A percentile compares a stretch with the other conserved stretches of the same genome.
Conservation (phyloP, 1,140 invertebrate species). For the Diorhabda elongata region DNA sequence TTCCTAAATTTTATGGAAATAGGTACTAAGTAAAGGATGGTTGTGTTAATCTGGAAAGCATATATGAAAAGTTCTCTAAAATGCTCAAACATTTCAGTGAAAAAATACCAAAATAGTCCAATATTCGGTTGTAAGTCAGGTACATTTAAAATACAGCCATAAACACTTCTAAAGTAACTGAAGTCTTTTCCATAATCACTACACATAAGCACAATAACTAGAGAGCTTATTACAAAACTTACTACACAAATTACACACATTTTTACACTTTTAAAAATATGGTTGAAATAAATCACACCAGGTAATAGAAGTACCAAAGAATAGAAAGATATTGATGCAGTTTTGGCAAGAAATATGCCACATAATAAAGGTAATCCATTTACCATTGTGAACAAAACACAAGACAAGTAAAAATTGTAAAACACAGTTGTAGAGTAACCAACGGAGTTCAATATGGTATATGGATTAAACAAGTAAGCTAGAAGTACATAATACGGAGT, state of each 20-base stretch:
- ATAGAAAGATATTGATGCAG: slow-evolving; percentile 83
- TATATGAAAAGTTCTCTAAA: slow-evolving; percentile 92
- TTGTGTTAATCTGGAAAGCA: slow-evolving; percentile 94
- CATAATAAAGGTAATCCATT: slow-evolving; percentile 56
- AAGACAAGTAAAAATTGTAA: slow-evolving; percentile 76
- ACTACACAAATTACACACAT: slow-evolving; percentile 24
- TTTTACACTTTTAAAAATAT: slow-evolving; percentile 24
- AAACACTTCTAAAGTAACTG: slow-evolving; percentile 34
- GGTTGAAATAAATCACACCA: slow-evolving; percentile 44
- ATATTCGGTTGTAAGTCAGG: slow-evolving; percentile 95
- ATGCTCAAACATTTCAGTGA: slow-evolving; percentile 99
- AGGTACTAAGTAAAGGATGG: slow-evolving; percentile 86
- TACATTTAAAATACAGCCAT: slow-evolving; percentile 64
- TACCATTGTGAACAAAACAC: slow-evolving; percentile 65
- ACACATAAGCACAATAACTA: slow-evolving; percentile 29
- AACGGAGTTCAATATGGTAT: slow-evolving; percentile 84
- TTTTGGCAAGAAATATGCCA: slow-evolving; percentile 65
- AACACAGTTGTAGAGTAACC: slow-evolving; percentile 87
- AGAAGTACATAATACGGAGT: slow-evolving; percentile 66
- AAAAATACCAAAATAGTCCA: slow-evolving; percentile 99
- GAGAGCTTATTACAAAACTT: slow-evolving; percentile 44
- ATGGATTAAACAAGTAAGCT: slow-evolving; percentile 91
- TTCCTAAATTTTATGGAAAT: slow-evolving; percentile 74
- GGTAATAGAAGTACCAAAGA: slow-evolving; percentile 81
- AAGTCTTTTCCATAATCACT: slow-evolving; percentile 42